phyloP scores from a whole-genome alignment of 1,140 invertebrate genomes.

The Bombus confusus region DNA sequence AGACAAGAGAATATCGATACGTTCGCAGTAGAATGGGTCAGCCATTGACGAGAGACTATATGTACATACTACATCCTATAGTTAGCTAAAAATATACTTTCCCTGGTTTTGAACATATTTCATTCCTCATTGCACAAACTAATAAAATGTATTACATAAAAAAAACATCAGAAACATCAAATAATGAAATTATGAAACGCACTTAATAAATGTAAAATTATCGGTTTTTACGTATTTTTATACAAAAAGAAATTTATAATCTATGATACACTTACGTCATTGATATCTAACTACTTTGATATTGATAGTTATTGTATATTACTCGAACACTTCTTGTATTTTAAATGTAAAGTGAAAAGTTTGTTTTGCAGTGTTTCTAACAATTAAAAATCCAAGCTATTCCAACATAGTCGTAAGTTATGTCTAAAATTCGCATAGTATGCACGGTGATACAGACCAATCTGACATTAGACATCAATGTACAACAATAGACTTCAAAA shows the following conservation, averaged over 20 bases:
- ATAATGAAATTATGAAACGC: neutral
- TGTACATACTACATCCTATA: neutral
- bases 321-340: neutral
- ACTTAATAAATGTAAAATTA: neutral
- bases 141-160: neutral
- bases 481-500: neutral
- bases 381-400: neutral
- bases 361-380: neutral
- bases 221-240: neutral
- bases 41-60: neutral
- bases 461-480: no score
- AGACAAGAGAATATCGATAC: neutral
- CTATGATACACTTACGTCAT: no score
- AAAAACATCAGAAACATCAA: neutral
- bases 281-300: no score
- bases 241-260: neutral
- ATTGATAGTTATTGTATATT: neutral
- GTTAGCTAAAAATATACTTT: neutral
- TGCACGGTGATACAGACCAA: neutral
- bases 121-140: neutral
- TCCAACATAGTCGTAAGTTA: no score
- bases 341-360: neutral
- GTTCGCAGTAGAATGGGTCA: constrained; percentile 9
- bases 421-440: neutral
- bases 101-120: neutral